Conservation (phyloP, 2,113 vertebrate genomes). For the Empidonax traillii region DNA sequence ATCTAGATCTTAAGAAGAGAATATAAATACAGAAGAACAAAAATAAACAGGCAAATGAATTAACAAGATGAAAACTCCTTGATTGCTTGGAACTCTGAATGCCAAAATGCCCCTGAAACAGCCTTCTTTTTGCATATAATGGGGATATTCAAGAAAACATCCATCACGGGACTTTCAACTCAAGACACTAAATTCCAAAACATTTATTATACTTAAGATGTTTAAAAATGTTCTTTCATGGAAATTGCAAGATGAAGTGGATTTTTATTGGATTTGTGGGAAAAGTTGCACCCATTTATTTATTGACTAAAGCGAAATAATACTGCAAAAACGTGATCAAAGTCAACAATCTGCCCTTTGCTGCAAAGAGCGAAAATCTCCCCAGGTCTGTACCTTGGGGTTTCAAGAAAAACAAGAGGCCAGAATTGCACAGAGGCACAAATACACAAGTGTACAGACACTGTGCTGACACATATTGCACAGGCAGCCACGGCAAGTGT, state of each 20-base stretch:
- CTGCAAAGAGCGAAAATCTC: background rate
- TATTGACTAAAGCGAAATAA: background rate
- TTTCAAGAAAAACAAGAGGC: background rate
- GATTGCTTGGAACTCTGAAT: background rate
- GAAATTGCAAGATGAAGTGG: background rate
- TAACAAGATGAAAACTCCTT: background rate
- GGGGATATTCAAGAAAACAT: constrained; percentile 1
- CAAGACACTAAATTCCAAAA: background rate
- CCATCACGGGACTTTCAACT: background rate
- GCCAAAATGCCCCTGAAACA: background rate
- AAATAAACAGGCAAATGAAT: constrained; percentile 37
- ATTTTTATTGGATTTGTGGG: background rate
- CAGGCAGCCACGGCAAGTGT: accelerated
- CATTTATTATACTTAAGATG: background rate
- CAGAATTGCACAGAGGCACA: background rate
- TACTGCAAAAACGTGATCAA: background rate
- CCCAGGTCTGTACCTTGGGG: background rate
- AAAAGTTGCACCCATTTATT: background rate
- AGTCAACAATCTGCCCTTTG: background rate
- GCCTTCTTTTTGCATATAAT: background rate
- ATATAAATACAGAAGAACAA: constrained; percentile 16
- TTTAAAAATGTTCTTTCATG: background rate
- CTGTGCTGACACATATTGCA: accelerated
- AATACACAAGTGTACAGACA: accelerated
- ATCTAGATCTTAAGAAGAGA: constrained; percentile 1